Conservation (phyloP, 2,797 vertebrate species). For the Squalus acanthias region DNA sequence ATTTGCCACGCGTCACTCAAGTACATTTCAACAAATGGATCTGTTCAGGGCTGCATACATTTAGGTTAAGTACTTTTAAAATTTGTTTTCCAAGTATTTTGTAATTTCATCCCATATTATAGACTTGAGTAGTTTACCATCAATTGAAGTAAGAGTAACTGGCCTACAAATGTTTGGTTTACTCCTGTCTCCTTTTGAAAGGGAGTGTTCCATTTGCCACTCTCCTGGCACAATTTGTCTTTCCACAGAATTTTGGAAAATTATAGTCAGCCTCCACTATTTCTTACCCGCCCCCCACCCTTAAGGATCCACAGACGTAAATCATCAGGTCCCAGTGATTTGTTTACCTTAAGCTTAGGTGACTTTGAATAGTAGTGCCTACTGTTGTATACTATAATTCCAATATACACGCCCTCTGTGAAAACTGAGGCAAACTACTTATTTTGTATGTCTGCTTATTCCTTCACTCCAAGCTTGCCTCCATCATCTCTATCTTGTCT, state of each 20-base stretch:
- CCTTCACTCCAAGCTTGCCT: neutral
- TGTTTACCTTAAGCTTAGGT: neutral
- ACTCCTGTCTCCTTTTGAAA: neutral
- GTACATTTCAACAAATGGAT: neutral
- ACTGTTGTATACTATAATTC: neutral
- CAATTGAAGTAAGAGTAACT: neutral
- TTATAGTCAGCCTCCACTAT: neutral
- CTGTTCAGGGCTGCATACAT: neutral
- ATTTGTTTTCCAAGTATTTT: neutral
- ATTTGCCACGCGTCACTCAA: neutral
- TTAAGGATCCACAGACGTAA: neutral
- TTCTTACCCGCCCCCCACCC: neutral
- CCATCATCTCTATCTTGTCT: neutral
- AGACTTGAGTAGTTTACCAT: neutral
- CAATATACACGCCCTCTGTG: neutral
- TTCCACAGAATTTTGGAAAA: neutral
- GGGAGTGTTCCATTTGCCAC: neutral
- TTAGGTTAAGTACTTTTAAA: neutral
- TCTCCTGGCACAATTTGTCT: neutral
- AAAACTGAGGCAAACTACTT: neutral
- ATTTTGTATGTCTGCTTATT: neutral
- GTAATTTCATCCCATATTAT: neutral
- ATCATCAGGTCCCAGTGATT: neutral
- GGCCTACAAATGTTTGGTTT: neutral
- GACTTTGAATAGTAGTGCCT: neutral